Evolutionary conservation across 1,140 invertebrate genomes (phyloP).

Genomic region (Drosophila nannoptera): DNA sequence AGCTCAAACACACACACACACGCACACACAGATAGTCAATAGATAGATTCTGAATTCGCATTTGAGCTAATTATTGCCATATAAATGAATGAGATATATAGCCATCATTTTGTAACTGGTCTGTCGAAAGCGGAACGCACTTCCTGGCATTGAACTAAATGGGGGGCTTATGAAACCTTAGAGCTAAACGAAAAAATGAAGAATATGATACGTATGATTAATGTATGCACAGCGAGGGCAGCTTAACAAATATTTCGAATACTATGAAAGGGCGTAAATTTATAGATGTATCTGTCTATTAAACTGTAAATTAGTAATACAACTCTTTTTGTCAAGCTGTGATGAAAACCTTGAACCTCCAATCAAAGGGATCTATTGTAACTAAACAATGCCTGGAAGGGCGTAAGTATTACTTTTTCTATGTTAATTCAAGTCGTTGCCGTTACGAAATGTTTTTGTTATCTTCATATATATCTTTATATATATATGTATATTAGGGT

Average conservation of each 20-base stretch:
- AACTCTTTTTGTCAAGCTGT: background rate
- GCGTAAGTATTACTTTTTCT: too few relatives aligned
- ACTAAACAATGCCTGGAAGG: background rate
- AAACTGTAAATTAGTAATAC: background rate
- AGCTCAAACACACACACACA: conserved; percentile 14
- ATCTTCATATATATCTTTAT: too few relatives aligned
- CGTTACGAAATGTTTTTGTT: too few relatives aligned
- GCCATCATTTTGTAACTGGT: conserved; percentile 55
- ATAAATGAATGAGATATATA: background rate
- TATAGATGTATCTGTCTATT: too few relatives aligned
- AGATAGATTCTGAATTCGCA: conserved; percentile 40
- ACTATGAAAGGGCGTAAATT: too few relatives aligned
- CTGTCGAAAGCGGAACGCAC: conserved; percentile 66
- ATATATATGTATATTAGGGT: too few relatives aligned
- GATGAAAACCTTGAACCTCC: conserved; percentile 1
- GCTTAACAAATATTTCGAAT: conserved; percentile 1
- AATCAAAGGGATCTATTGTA: background rate
- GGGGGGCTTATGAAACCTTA: conserved; percentile 64
- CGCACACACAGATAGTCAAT: background rate
- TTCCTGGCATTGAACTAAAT: conserved; percentile 73
- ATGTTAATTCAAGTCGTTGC: too few relatives aligned
- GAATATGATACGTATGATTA: conserved; percentile 10
- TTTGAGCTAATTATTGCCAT: conserved; percentile 45
- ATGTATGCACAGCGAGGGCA: conserved; percentile 28
- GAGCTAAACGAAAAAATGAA: conserved; percentile 37